Base-by-base conservation (phyloP, 2,888 invertebrate genomes). In the Nowickia ferox region DNA sequence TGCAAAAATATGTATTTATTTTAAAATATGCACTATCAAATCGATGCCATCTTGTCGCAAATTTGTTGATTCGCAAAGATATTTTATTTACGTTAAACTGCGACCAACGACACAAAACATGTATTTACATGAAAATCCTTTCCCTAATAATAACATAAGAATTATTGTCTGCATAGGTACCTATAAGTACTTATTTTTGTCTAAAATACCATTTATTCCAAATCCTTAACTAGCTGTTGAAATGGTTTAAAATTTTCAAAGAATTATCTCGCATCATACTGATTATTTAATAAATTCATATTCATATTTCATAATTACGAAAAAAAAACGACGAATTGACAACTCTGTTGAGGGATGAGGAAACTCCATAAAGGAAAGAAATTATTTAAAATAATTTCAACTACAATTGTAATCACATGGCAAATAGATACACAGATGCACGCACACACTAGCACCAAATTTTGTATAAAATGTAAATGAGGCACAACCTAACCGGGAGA, bases 321-420 rank as follows among this genome's bases (percentile, higher is more conserved):
- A 46, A 75, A n/a, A n/a, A 4, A 44, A 46, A 40, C 15, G 17
- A 15, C 19, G n/a, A 11, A 51, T 75, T 81, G 77, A 61, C 77
- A 53, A 74, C 77, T 46, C 66, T 72, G 61, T 10, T 66, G 46
- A 77, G 57, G 72, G 42, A 61, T 22, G 30, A 75, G 74, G 48
- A 81, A 84, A 68, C 51, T 22, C 13, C 53, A 78, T 59, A 66
- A 80, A 76, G 66, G 68, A 69, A 77, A 76, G 83, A 72, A 72
- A 81, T 80, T 74, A 81, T 83, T 83, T 83, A 53, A 84, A 86
- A 86, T 86, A 76, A 86, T 78, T 82, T 85, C 57, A 81, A 55
- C n/a, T n/a, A n/a, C 74, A 85, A 82, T 83, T 79, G 86, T 80
- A 86, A 86, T 83, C 74, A 86, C 66, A 75, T n/a, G 55, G 11